These are phyloP conservation scores for Elaeidobius kamerunicus DNA, from an alignment of 2,888 invertebrate species.

Conservation along the genomic window DNA sequence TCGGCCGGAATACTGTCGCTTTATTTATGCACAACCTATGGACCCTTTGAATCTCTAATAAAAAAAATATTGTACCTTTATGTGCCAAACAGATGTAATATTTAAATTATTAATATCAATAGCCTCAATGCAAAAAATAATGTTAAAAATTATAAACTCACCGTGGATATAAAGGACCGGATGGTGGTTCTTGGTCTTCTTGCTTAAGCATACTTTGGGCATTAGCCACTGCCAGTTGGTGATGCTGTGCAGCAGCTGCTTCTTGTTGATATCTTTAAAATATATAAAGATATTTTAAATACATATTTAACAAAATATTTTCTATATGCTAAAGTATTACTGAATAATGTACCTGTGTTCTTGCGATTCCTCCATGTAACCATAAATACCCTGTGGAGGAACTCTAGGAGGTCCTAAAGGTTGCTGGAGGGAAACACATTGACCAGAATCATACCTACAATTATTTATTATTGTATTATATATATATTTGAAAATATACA, in stretches of 20 bases:
- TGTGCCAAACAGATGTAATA: too few relatives aligned
- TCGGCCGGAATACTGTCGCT: too few relatives aligned
- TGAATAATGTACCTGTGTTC: conserved; percentile 54
- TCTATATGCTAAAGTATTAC: neutral
- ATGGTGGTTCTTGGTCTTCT: conserved; percentile 65
- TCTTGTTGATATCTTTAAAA: conserved; percentile 41
- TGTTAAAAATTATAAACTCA: conserved; percentile 39
- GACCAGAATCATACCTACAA: conserved; percentile 57
- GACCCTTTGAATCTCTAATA: too few relatives aligned
- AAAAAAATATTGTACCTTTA: too few relatives aligned
- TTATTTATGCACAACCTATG: too few relatives aligned
- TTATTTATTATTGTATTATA: neutral
- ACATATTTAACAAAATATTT: too few relatives aligned
- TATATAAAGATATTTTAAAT: too few relatives aligned
- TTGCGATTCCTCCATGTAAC: conserved; percentile 59
- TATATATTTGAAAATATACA: neutral
- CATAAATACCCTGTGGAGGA: conserved; percentile 59
- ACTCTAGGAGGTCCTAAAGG: conserved; percentile 50
- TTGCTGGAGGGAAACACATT: conserved; percentile 51
- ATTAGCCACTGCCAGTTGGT: conserved; percentile 54
- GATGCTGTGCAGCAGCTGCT: conserved; percentile 49
- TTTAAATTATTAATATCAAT: too few relatives aligned
- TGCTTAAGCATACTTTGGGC: conserved; percentile 68
- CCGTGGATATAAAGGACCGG: conserved; percentile 74
- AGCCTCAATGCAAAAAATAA: too few relatives aligned